A percentile compares a stretch with the other conserved stretches of the same genome.
Evolutionary conservation across 1,140 invertebrate species (phyloP).

Genomic region (Anoplolepis gracilipes): DNA sequence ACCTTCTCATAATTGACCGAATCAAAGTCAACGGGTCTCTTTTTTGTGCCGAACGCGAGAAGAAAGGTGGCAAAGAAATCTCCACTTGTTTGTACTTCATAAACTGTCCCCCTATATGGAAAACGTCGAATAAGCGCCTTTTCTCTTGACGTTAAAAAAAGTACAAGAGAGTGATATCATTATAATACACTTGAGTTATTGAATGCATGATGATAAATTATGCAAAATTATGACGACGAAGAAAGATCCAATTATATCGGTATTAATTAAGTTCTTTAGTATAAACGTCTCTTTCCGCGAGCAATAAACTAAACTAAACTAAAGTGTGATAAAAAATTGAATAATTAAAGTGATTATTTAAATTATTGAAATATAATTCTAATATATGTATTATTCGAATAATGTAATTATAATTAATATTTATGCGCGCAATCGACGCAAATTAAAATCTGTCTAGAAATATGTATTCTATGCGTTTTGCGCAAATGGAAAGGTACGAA

Average conservation of each 20-base stretch:
- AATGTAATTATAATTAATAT: too few species aligned
- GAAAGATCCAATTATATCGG: not conserved
- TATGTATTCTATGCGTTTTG: not conserved
- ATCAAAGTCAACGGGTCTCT: conserved; percentile 64
- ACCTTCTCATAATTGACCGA: conserved; percentile 59
- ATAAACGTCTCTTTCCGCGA: not conserved
- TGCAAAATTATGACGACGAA: not conserved
- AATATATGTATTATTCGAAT: not conserved
- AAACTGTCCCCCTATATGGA: conserved; percentile 18
- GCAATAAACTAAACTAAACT: too few species aligned
- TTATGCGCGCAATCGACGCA: too few species aligned
- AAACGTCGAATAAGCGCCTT: not conserved
- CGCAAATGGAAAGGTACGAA: too few species aligned
- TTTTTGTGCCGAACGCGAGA: conserved; percentile 29
- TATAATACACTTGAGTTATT: not conserved
- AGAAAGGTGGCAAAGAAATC: conserved; percentile 39
- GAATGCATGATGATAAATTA: not conserved
- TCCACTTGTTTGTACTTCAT: not conserved
- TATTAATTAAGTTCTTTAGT: not conserved
- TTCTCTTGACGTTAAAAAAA: not conserved
- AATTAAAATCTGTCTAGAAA: not conserved
- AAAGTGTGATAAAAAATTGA: not conserved
- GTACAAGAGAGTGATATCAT: not conserved
- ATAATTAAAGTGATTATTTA: not conserved
- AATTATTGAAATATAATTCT: not conserved